phyloP scores from a whole-genome alignment of 2,888 invertebrate species.

The Cheilosia grossa region DNA sequence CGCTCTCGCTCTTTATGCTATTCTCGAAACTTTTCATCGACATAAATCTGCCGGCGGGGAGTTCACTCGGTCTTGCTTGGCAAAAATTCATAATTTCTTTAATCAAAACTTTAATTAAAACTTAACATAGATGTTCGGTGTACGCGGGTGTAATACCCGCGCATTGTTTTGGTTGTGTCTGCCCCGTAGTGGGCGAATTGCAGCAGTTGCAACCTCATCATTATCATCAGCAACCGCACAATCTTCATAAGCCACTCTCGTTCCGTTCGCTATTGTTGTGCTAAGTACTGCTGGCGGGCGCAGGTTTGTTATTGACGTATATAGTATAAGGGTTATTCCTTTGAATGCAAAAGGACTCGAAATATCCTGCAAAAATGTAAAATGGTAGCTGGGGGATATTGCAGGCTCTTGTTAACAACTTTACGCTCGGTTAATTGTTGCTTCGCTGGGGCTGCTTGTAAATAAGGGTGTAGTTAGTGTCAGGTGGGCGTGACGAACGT shows the following conservation, averaged over 20 bases:
- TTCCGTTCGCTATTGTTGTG: constrained; percentile 30
- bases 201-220: constrained; percentile 28
- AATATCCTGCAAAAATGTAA: not conserved
- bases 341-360: constrained; percentile 24
- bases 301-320: constrained; percentile 2
- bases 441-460: not conserved
- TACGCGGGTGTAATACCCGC: not conserved
- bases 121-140: constrained; percentile 11
- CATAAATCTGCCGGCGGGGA: not conserved
- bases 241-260: not conserved
- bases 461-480: constrained; percentile 9
- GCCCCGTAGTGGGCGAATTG: constrained; percentile 4
- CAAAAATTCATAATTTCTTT: constrained; percentile 59
- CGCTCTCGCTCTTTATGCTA: constrained; percentile 17
- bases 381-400: constrained; percentile 19
- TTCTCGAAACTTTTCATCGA: constrained; percentile 28
- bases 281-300: constrained; percentile 21
- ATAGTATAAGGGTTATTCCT: not conserved
- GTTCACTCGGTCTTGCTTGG: not conserved
- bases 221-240: constrained; percentile 23
- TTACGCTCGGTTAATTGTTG: constrained; percentile 52
- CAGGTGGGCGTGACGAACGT: not conserved
- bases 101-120: constrained; percentile 63
- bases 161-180: not conserved
- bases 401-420: constrained; percentile 55